Conservation (phyloP, 2,797 vertebrate genomes). For the Craterocephalus amniculus region DNA sequence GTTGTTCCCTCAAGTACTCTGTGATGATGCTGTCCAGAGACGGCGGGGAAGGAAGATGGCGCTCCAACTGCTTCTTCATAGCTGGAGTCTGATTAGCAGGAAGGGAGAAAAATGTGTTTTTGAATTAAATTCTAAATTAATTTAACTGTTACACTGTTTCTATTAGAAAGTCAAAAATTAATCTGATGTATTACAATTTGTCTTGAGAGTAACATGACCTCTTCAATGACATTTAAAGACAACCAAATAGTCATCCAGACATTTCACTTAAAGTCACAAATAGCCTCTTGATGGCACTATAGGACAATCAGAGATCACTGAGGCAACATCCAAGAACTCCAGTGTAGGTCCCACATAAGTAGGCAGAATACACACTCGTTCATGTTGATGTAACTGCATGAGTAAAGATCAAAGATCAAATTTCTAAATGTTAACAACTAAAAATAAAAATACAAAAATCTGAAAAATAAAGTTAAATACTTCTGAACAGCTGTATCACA, state of each 20-base stretch:
- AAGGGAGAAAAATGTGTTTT: neutral
- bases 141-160: neutral
- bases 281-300: neutral
- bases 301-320: neutral
- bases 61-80: conserved; percentile 94
- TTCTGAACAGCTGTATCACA: neutral
- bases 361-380: neutral
- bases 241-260: neutral
- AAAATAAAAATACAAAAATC: neutral
- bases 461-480: neutral
- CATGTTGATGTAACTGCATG: neutral
- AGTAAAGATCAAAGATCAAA: neutral
- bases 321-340: neutral
- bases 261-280: neutral
- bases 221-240: neutral
- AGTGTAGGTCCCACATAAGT: neutral
- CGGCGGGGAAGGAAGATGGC: conserved; percentile 91
- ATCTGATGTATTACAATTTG: neutral
- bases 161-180: neutral
- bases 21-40: conserved; percentile 97
- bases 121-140: neutral
- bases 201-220: neutral
- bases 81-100: conserved; percentile 87
- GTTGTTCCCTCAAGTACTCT: conserved; percentile 95
- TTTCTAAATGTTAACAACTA: neutral